phyloP scores from a whole-genome alignment of 2,888 invertebrate species.

The Cetonia aurata region DNA sequence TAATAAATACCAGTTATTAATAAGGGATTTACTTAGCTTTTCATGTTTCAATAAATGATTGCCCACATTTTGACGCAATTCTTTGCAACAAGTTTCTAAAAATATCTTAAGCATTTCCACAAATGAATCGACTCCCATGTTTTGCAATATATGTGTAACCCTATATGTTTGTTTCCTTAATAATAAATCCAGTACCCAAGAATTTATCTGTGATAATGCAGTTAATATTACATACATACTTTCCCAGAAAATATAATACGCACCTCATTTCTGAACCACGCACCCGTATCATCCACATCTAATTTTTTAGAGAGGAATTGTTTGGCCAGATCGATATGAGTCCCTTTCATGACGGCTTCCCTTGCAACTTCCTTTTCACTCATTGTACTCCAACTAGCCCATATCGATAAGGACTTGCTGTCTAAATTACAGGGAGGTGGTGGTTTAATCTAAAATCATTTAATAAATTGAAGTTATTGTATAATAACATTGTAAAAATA shows the following conservation, averaged over 20 bases:
- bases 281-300: slow-evolving; percentile 68
- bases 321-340: slow-evolving; percentile 72
- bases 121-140: slow-evolving; percentile 72
- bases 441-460: slow-evolving; percentile 50
- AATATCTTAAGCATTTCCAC: slow-evolving; percentile 72
- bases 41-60: slow-evolving; percentile 72
- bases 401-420: slow-evolving; percentile 66
- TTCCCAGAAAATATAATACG: slow-evolving; percentile 47
- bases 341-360: slow-evolving; percentile 78
- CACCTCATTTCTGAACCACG: slow-evolving; percentile 73
- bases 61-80: slow-evolving; percentile 75
- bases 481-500: background rate
- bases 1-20: slow-evolving; percentile 66
- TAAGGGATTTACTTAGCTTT: slow-evolving; percentile 60
- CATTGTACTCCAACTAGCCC: slow-evolving; percentile 76
- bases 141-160: slow-evolving; percentile 74
- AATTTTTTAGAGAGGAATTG: slow-evolving; percentile 72
- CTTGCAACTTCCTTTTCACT: slow-evolving; percentile 75
- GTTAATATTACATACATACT: slow-evolving; percentile 44
- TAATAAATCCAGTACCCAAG: slow-evolving; percentile 75
- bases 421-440: slow-evolving; percentile 58
- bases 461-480: background rate
- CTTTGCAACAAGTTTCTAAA: slow-evolving; percentile 70
- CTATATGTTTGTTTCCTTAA: slow-evolving; percentile 74
- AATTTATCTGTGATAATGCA: slow-evolving; percentile 69